Evolutionary conservation across 2,888 invertebrate species (phyloP), one percentile per base, ranked within the genome.

Genomic region (Nemoura dubitans): DNA sequence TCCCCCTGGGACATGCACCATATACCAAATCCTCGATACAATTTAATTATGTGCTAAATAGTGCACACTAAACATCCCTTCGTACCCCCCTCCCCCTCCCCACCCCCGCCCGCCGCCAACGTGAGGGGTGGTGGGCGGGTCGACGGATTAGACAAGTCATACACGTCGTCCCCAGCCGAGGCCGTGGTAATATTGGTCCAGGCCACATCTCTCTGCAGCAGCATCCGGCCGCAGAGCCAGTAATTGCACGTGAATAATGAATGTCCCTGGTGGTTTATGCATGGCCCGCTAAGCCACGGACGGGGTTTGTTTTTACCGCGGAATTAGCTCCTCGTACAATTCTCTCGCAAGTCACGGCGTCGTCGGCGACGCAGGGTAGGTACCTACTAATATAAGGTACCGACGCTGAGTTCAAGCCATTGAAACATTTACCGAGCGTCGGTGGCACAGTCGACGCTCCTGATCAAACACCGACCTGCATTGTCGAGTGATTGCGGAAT

Each of bases 191-290:
- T 59, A 59, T 59, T 21, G 59, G 59, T 21, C 59, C 16, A 21
- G 59, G 59, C 59, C 59, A 21, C 59, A 10, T 59, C 21, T 59
- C 59, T 59, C 59, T 36, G 36, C 36, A 36, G 59, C 59, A 59
- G 59, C 59, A 29, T 27, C n/a, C 81, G 28, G n/a, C 30, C 30
- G 81, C n/a, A 30, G 29, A 29, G 27, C 84, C 76, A 27, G 84
- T 84, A 84, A 84, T 84, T 84, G 84, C 84, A 26, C 59, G 59
- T 84, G 84, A 43, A 84, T 84, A 84, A 84, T 84, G 76, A 27
- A 84, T 76, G 84, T 14, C 59, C 30, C 81, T 30, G 42, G 43
- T 83, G 83, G 42, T 43, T 42, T 83, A 84, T 76, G 81, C 81
- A 81, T 28, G 26, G 27, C 7, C 28, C 30, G 30, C 81, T 30